Evolutionary conservation across 2,888 invertebrate genomes (phyloP).

Genomic region (Teinopalpus imperialis): DNA sequence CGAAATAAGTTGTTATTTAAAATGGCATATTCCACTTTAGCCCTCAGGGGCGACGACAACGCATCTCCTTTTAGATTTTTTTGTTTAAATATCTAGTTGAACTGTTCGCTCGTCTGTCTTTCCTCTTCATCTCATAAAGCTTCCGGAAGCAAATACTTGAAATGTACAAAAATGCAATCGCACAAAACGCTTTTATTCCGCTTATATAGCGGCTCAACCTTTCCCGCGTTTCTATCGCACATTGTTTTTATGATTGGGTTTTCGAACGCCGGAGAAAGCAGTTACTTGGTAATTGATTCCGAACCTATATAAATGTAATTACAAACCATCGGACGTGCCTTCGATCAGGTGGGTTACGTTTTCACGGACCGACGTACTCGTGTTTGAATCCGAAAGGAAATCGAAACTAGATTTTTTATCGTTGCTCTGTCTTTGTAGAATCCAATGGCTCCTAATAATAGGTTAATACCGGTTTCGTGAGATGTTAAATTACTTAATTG

Average conservation of each 20-base stretch:
- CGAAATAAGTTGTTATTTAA: too few species aligned
- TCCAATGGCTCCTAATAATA: neutral
- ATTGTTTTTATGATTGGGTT: conserved; percentile 34
- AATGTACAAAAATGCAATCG: too few species aligned
- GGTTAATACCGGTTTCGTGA: neutral
- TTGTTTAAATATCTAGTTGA: too few species aligned
- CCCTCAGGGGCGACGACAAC: too few species aligned
- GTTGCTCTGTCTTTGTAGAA: neutral
- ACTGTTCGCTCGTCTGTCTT: too few species aligned
- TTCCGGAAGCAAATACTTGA: too few species aligned
- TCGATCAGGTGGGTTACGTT: conserved; percentile 21
- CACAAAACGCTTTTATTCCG: neutral
- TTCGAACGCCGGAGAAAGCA: conserved; percentile 29
- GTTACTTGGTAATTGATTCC: conserved; percentile 28
- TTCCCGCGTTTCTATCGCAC: conserved; percentile 29
- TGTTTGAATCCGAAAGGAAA: conserved; percentile 3
- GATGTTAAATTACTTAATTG: neutral
- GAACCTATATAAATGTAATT: conserved; percentile 23
- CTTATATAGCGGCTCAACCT: conserved; percentile 1
- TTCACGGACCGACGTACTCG: conserved; percentile 7
- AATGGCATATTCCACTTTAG: too few species aligned
- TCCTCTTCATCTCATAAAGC: too few species aligned
- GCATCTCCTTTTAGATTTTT: too few species aligned
- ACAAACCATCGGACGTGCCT: conserved; percentile 13
- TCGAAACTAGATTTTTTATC: conserved; percentile 8